A percentile compares a stretch with the other conserved stretches of the same genome.
Conservation (phyloP, 2,888 invertebrate genomes). For the Temnothorax ravouxi region DNA sequence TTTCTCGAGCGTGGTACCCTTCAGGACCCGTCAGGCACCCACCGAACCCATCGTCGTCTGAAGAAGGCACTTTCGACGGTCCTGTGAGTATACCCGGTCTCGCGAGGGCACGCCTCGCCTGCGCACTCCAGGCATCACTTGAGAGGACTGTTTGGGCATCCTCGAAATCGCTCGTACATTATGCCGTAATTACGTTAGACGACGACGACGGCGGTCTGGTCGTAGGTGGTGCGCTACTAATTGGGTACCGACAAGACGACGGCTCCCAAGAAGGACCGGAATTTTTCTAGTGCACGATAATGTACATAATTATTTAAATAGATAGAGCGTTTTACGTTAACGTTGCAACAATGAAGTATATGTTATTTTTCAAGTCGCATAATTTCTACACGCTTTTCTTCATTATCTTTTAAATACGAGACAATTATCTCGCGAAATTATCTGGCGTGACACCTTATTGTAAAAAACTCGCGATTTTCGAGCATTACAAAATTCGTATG, state of each 20-base stretch:
- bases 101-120: constrained; percentile 59
- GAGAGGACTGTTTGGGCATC: constrained; percentile 62
- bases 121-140: constrained; percentile 56
- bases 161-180: constrained; percentile 72
- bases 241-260: constrained; percentile 25
- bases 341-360: not conserved
- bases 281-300: not conserved
- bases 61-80: constrained; percentile 65
- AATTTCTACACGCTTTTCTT: not conserved
- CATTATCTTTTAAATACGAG: not conserved
- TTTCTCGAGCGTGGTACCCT: constrained; percentile 45
- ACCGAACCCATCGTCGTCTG: constrained; percentile 62
- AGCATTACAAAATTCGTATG: not conserved
- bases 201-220: constrained; percentile 30
- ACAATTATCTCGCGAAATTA: not conserved
- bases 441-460: not conserved
- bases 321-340: not conserved
- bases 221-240: constrained; percentile 46
- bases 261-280: not conserved
- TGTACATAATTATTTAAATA: not conserved
- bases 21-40: constrained; percentile 42
- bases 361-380: not conserved
- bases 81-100: constrained; percentile 51
- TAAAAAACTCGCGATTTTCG: not conserved
- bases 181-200: constrained; percentile 70